Evolutionary conservation across 2,888 invertebrate genomes (phyloP).

Genomic region (Lasius platythorax): DNA sequence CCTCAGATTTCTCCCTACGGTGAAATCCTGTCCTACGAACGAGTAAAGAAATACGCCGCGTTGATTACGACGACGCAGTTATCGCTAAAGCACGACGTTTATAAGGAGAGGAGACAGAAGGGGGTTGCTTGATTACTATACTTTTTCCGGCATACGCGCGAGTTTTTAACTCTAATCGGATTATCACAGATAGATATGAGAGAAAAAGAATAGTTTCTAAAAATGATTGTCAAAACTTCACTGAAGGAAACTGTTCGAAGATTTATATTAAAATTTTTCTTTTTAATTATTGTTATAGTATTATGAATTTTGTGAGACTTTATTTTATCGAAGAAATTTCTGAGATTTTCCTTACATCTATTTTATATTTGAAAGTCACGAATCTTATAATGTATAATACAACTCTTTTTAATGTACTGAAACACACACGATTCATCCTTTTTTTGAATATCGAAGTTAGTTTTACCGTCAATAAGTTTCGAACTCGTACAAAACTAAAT

Average conservation of each 20-base stretch:
- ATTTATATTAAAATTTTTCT: background rate
- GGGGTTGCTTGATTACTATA: constrained; percentile 24
- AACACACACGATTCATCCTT: background rate
- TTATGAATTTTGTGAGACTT: background rate
- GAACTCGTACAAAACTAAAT: background rate
- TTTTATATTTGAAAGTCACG: background rate
- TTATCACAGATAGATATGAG: background rate
- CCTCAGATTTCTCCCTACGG: background rate
- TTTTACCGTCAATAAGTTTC: background rate
- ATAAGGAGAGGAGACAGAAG: background rate
- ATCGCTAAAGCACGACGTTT: constrained; percentile 18
- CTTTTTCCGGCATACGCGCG: constrained; percentile 1
- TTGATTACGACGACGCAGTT: constrained; percentile 34
- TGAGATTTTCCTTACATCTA: background rate
- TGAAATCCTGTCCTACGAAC: constrained; percentile 9
- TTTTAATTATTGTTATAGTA: background rate
- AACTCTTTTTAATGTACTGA: background rate
- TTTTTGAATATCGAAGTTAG: background rate
- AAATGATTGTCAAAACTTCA: background rate
- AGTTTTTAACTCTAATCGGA: constrained; percentile 12
- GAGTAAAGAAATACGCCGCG: constrained; percentile 20
- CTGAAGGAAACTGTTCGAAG: background rate
- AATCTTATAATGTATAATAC: background rate
- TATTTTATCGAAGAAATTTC: constrained; percentile 15
- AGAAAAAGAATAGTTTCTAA: background rate